These are phyloP conservation scores for Drosophila buzzatii DNA, from an alignment of 2,888 invertebrate species.

Conservation along the genomic window DNA sequence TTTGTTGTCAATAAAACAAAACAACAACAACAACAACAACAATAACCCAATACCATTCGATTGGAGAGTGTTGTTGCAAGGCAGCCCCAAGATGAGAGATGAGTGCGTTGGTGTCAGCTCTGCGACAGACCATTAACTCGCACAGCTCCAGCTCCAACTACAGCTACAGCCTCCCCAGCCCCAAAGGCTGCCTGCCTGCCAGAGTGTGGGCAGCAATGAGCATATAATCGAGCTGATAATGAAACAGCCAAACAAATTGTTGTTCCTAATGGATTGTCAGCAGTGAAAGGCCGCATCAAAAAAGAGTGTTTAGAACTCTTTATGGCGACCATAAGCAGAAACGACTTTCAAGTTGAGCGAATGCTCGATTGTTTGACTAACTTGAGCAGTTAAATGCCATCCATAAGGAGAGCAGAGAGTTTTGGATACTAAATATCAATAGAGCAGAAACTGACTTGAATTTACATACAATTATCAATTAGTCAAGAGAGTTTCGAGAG, in stretches of 20 bases:
- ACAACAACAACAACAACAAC: conserved; percentile 2
- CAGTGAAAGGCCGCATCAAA: conserved; percentile 43
- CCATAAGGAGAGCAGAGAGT: conserved; percentile 2
- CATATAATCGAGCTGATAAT: conserved; percentile 71
- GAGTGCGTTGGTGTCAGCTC: conserved; percentile 59
- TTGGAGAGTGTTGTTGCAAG: conserved; percentile 50
- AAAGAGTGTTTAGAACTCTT: conserved; percentile 32
- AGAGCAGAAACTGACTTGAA: not conserved
- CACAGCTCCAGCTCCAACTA: conserved; percentile 1
- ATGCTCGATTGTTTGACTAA: not conserved
- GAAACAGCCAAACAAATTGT: conserved; percentile 44
- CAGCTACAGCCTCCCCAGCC: not conserved
- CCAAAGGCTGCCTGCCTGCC: conserved; percentile 16
- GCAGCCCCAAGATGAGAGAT: conserved; percentile 14
- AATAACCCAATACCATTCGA: conserved; percentile 22
- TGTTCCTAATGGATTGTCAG: conserved; percentile 12
- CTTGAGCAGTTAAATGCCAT: not conserved
- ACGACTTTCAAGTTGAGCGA: conserved; percentile 17
- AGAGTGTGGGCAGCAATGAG: conserved; percentile 47
- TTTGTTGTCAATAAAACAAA: conserved; percentile 36
- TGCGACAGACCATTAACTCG: conserved; percentile 57
- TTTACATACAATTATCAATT: conserved; percentile 6
- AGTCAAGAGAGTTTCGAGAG: not conserved
- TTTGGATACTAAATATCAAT: not conserved
- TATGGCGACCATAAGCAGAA: conserved; percentile 6